Evolutionary conservation across 2,888 invertebrate species (phyloP), one percentile per base, ranked within the genome.

Genomic region (Sylvicola fuscatus): DNA sequence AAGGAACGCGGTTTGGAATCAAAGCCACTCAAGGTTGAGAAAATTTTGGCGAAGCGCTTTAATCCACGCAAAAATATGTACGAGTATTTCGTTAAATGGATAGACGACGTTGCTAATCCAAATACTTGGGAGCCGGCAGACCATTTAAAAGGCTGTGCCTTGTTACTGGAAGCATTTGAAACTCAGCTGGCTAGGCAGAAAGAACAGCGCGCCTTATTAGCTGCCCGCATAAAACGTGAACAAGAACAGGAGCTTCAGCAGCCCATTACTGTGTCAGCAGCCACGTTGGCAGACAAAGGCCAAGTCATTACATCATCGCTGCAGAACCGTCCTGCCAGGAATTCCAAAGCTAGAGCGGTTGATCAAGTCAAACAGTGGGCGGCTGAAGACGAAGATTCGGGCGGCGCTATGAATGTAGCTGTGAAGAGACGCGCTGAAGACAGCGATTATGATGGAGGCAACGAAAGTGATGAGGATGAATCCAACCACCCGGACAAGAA

Each of bases 331-430:
- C 73, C 79, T 3, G 72, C 72, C 49, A 64, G 79, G 14, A 72
- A 72, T n/a, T 81, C 82, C 46, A 84, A 83, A 53, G 75, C 73
- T 34, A 79, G 78, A 45, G 82, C 82, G 0, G 60, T 82, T 52
- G 78, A 79, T 53, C 80, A 82, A 52, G 81, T 83, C 37, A 83
- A 83, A 50, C 76, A 76, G 39, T 84, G 83, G 84, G 80, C 79
- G 44, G 79, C 79, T 11, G 73, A 68, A 5, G 65, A 65, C 14
- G 67, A 66, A 2, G 55, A 51, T 36, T 50, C 39, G 13, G 40
- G 41, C 11, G 35, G 42, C 45, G 55, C 57, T 12, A n/a, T n/a
- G 8, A 21, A 6, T 21, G 21, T 8, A 21, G 21, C 8, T 4
- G 21, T 8, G 8, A 66, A 65, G 42, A 54, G 64, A 13, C 62